Conservation (phyloP, 2,888 invertebrate genomes). For the Melipona bicolor region DNA sequence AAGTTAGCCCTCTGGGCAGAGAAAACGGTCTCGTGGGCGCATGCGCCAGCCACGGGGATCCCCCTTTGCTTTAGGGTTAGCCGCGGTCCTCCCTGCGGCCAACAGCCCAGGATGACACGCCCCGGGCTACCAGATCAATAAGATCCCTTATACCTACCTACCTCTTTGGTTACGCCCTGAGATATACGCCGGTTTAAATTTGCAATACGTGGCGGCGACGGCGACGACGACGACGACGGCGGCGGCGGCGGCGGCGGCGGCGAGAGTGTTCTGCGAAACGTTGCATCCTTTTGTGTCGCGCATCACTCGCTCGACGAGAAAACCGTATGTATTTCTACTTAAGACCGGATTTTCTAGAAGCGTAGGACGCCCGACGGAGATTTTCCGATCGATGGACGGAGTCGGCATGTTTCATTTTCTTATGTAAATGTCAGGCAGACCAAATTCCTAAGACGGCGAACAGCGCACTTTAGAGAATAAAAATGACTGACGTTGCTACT, state of each 20-base stretch:
- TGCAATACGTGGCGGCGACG: conserved; percentile 38
- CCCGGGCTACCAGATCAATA: conserved; percentile 85
- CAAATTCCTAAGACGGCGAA: too few species aligned
- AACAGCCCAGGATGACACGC: conserved; percentile 84
- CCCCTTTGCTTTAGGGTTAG: conserved; percentile 83
- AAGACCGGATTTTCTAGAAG: neutral
- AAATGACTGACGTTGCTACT: too few species aligned
- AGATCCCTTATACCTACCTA: conserved; percentile 81
- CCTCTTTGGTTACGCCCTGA: conserved; percentile 81
- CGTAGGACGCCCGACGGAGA: too few species aligned
- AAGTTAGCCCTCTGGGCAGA: conserved; percentile 82
- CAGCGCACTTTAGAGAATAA: too few species aligned
- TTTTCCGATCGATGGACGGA: too few species aligned
- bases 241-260: too few species aligned
- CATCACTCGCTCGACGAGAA: conserved; percentile 20
- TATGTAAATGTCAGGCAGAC: too few species aligned
- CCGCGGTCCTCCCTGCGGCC: conserved; percentile 84
- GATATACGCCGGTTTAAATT: conserved; percentile 71
- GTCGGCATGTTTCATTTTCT: too few species aligned
- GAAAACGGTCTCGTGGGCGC: conserved; percentile 74
- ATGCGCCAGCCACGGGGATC: conserved; percentile 76
- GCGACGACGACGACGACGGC: too few species aligned
- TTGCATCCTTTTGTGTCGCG: conserved; percentile 41
- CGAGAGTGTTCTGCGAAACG: conserved; percentile 1
- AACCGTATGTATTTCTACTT: conserved; percentile 4